phyloP scores from a whole-genome alignment of 1,140 invertebrate species.

The Leptoteleia sp. region DNA sequence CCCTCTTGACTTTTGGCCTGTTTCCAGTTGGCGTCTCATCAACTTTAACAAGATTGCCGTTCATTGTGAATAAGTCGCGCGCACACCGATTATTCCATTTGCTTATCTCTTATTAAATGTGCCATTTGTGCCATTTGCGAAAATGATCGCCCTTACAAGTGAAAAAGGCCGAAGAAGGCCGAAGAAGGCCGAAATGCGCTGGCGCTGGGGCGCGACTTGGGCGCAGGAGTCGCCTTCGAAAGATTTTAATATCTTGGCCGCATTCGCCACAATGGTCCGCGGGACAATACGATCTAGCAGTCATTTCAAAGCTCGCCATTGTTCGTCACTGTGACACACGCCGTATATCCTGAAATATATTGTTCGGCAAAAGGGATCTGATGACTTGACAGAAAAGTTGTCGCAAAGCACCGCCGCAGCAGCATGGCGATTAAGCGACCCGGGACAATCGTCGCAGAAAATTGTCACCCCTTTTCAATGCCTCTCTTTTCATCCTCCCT shows the following conservation, averaged over 20 bases:
- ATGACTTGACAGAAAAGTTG: slow-evolving; percentile 22
- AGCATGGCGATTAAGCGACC: neutral
- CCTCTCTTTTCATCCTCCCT: too few species aligned
- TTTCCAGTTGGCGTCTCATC: too few species aligned
- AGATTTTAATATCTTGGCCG: slow-evolving; percentile 27
- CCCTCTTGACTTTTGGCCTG: too few species aligned
- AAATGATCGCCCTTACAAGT: neutral
- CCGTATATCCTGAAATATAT: slow-evolving; percentile 14
- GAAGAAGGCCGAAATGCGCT: too few species aligned
- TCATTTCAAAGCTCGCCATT: slow-evolving; percentile 18
- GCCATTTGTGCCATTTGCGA: neutral
- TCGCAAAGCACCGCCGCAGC: neutral
- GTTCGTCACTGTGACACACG: slow-evolving; percentile 3
- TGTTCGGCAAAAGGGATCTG: slow-evolving; percentile 8
- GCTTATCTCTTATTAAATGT: slow-evolving; percentile 4
- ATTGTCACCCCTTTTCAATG: too few species aligned
- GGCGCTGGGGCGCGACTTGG: neutral
- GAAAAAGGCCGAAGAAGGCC: too few species aligned
- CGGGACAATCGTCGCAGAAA: too few species aligned
- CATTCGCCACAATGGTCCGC: slow-evolving; percentile 2
- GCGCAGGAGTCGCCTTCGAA: neutral
- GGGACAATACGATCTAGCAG: neutral
- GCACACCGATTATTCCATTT: neutral
- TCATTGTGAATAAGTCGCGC: neutral
- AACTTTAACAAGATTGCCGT: too few species aligned